These are phyloP conservation scores for Amphiprion ocellaris DNA, from an alignment of 2,113 vertebrate genomes.

Conservation along the genomic window DNA sequence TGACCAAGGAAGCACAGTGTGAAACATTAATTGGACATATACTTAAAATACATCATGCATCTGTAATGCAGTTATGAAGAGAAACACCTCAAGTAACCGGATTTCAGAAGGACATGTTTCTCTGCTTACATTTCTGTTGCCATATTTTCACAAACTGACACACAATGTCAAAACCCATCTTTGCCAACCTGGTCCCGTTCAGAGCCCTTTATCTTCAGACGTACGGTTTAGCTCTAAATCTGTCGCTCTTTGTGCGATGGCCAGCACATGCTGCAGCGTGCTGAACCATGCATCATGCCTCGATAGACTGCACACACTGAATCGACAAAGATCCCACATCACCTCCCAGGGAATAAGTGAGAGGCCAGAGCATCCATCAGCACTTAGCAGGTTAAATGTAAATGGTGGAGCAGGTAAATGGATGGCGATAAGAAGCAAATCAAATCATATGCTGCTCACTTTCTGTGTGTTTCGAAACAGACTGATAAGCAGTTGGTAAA, in stretches of 20 bases:
- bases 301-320: constrained; percentile 35
- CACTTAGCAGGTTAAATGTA: constrained; percentile 45
- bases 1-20: constrained; percentile 32
- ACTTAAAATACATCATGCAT: constrained; percentile 15
- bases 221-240: constrained; percentile 15
- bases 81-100: neutral
- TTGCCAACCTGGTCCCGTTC: neutral
- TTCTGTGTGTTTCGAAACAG: neutral
- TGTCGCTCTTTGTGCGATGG: neutral
- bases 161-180: neutral
- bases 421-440: constrained; percentile 45
- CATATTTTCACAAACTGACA: constrained; percentile 2
- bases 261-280: constrained; percentile 12
- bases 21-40: constrained; percentile 37
- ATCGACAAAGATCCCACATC: constrained; percentile 55
- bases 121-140: neutral
- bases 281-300: constrained; percentile 50
- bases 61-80: neutral
- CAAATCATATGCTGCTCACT: constrained; percentile 20
- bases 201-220: constrained; percentile 19
- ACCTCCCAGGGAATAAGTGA: constrained; percentile 21
- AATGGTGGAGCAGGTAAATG: constrained; percentile 48
- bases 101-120: neutral
- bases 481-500: neutral
- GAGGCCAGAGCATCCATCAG: constrained; percentile 55